These are phyloP conservation scores for Ischnus inquisitorius DNA, from an alignment of 2,888 invertebrate genomes.

Conservation along the genomic window DNA sequence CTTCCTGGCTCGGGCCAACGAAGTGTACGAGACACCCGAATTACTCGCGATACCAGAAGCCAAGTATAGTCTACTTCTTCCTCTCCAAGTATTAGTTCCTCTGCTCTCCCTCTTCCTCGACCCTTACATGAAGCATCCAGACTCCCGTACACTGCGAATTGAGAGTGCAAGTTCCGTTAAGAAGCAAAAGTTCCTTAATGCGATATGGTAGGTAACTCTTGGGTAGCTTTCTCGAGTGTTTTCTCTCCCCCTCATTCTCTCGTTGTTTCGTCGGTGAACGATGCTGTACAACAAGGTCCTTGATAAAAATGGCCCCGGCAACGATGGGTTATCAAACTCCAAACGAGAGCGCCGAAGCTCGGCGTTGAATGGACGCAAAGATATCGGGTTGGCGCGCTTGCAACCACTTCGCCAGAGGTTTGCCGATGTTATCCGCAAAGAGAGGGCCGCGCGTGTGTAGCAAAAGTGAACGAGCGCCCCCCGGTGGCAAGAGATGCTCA, in stretches of 20 bases:
- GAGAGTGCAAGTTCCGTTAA: constrained; percentile 10
- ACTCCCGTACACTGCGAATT: background rate
- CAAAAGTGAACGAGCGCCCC: background rate
- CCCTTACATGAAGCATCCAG: constrained; percentile 2
- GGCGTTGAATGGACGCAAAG: constrained; percentile 52
- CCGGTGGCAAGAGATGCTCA: constrained; percentile 12
- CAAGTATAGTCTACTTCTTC: background rate
- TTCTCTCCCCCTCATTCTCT: constrained; percentile 21
- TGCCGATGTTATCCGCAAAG: constrained; percentile 76
- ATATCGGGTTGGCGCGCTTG: constrained; percentile 22
- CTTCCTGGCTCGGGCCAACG: background rate
- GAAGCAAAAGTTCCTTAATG: constrained; percentile 37
- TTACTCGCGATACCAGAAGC: constrained; percentile 7
- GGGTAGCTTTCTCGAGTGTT: background rate
- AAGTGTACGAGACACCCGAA: constrained; percentile 15
- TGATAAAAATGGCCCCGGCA: constrained; percentile 39
- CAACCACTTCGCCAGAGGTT: constrained; percentile 72
- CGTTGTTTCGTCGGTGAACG: constrained; percentile 12
- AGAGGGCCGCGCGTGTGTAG: background rate
- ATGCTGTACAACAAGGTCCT: constrained; percentile 23
- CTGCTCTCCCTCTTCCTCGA: background rate
- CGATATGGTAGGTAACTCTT: background rate
- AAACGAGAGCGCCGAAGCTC: constrained; percentile 35
- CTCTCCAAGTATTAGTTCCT: background rate
- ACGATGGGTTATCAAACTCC: constrained; percentile 16